A percentile compares a stretch with the other conserved stretches of the same genome.
These are phyloP conservation scores for Semotilus atromaculatus DNA, from an alignment of 2,797 vertebrate genomes.

Conservation along the genomic window DNA sequence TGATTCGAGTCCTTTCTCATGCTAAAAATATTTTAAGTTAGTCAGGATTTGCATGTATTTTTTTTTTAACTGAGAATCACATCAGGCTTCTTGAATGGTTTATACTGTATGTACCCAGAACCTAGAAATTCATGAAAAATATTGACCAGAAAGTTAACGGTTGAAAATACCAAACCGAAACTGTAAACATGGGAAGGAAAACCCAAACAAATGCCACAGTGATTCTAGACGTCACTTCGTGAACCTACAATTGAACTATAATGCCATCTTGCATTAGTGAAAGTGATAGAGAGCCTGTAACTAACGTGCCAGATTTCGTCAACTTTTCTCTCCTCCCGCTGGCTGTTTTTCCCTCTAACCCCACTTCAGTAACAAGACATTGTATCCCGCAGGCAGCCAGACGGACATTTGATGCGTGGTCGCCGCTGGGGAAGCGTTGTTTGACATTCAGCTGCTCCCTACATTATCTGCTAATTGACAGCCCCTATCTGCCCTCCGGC, in stretches of 20 bases:
- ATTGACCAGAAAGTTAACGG: not conserved
- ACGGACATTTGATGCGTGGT: conserved; percentile 73
- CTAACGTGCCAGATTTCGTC: conserved; percentile 75
- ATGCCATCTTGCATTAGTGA: conserved; percentile 81
- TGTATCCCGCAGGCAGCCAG: conserved; percentile 70
- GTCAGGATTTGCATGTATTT: not conserved
- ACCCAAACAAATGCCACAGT: conserved; percentile 11
- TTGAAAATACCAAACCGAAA: not conserved
- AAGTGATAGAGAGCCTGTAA: conserved; percentile 75
- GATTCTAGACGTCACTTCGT: not conserved
- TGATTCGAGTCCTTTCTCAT: not conserved
- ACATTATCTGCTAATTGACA: conserved; percentile 85
- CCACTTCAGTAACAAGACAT: conserved; percentile 75
- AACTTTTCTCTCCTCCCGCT: conserved; percentile 66
- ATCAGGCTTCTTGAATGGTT: not conserved
- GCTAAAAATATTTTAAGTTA: conserved; percentile 51
- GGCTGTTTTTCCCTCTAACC: conserved; percentile 74
- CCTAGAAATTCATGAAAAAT: not conserved
- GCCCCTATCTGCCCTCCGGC: conserved; percentile 77
- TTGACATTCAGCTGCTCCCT: conserved; percentile 74
- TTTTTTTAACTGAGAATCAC: not conserved
- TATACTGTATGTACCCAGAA: not conserved
- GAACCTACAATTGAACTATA: conserved; percentile 71
- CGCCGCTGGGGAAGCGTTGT: conserved; percentile 67
- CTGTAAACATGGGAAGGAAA: not conserved